Conservation (phyloP, 2,888 invertebrate species). For the Drosophila multiciliata region DNA sequence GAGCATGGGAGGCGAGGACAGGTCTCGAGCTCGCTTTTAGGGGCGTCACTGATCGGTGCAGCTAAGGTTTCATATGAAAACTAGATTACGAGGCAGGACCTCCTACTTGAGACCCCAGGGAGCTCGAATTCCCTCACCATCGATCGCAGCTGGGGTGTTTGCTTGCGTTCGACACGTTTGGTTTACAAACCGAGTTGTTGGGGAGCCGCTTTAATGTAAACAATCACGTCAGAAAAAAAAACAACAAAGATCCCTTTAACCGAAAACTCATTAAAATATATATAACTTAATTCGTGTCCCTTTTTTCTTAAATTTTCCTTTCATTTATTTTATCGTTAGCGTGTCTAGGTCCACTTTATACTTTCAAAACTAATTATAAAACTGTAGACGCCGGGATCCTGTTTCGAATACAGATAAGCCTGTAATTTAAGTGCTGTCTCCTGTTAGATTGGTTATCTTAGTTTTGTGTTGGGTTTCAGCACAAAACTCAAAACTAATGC, state of each 20-base stretch:
- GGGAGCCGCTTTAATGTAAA: slow-evolving; percentile 30
- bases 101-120: slow-evolving; percentile 66
- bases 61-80: slow-evolving; percentile 44
- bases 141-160: slow-evolving; percentile 55
- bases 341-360: slow-evolving; percentile 45
- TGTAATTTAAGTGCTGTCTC: slow-evolving; percentile 39
- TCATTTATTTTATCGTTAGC: slow-evolving; percentile 29
- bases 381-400: slow-evolving; percentile 32
- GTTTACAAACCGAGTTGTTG: slow-evolving; percentile 17
- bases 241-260: slow-evolving; percentile 28
- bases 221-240: slow-evolving; percentile 24
- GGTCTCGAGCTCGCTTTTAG: slow-evolving; percentile 52
- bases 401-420: slow-evolving; percentile 30
- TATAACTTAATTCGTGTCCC: slow-evolving; percentile 27
- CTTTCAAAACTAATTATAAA: slow-evolving; percentile 43
- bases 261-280: slow-evolving; percentile 33
- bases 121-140: slow-evolving; percentile 28
- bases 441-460: slow-evolving; percentile 26
- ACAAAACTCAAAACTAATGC: slow-evolving; percentile 6
- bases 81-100: slow-evolving; percentile 47
- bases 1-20: slow-evolving; percentile 61
- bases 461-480: slow-evolving; percentile 36
- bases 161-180: slow-evolving; percentile 48
- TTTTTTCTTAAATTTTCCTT: slow-evolving; percentile 10
- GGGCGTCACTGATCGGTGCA: slow-evolving; percentile 57